phyloP scores from a whole-genome alignment of 2,888 invertebrate genomes.

The Caenorhabditis sinica region DNA sequence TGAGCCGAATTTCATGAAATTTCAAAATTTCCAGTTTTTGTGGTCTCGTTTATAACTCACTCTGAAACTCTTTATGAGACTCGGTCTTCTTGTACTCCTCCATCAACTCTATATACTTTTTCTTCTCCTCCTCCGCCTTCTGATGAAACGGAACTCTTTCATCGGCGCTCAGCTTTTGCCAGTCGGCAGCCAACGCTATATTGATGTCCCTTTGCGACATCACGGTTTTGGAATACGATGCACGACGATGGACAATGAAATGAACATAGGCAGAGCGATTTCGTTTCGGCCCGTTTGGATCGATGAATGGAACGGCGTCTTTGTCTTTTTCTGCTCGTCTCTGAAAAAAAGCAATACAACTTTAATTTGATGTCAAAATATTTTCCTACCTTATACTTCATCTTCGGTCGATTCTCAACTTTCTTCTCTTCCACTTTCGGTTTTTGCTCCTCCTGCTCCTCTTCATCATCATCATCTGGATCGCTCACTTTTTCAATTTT shows the following conservation, averaged over 20 bases:
- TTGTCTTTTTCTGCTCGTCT: conserved; percentile 19
- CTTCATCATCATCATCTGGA: too few relatives aligned
- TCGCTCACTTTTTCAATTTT: conserved; percentile 7
- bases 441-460: neutral
- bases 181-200: conserved; percentile 51
- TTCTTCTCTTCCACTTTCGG: conserved; percentile 1
- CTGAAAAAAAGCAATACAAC: conserved; percentile 30
- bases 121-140: conserved; percentile 45
- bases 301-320: conserved; percentile 25
- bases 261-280: conserved; percentile 59
- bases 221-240: conserved; percentile 37
- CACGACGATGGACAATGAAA: conserved; percentile 57
- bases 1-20: too few relatives aligned
- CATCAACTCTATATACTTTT: conserved; percentile 39
- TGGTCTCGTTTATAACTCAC: conserved; percentile 24
- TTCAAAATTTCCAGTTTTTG: too few relatives aligned
- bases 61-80: conserved; percentile 46
- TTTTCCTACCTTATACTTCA: conserved; percentile 41
- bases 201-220: conserved; percentile 57
- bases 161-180: conserved; percentile 49
- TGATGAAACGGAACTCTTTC: conserved; percentile 46
- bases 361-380: neutral
- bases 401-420: conserved; percentile 8
- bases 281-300: conserved; percentile 61
- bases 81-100: conserved; percentile 55